Conservation (phyloP, 1,140 invertebrate species). For the Harlomillsia oculata region DNA sequence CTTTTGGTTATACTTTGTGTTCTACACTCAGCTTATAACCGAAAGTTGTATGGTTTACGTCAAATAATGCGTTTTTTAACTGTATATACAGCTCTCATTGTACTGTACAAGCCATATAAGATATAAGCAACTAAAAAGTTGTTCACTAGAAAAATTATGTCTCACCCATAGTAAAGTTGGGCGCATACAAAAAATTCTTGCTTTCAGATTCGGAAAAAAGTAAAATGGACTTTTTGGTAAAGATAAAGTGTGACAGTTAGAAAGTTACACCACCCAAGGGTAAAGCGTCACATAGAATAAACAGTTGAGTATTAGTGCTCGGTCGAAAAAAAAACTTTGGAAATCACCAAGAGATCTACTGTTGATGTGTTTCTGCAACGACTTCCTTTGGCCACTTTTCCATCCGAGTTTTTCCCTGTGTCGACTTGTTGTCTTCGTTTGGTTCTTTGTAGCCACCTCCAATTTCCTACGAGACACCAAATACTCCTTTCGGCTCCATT, state of each 20-base stretch:
- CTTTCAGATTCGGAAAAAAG: slow-evolving; percentile 10
- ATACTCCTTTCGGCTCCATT: too few relatives aligned
- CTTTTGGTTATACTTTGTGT: too few relatives aligned
- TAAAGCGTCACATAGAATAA: slow-evolving; percentile 28
- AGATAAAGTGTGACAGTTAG: slow-evolving; percentile 31
- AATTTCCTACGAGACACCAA: too few relatives aligned
- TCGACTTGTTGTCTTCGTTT: too few relatives aligned
- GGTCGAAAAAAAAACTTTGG: slow-evolving; percentile 18
- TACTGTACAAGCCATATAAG: not conserved
- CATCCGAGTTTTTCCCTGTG: too few relatives aligned
- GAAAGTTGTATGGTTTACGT: too few relatives aligned
- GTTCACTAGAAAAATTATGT: not conserved
- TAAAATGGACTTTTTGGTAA: slow-evolving; percentile 28
- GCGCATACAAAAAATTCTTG: not conserved
- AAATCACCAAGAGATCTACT: slow-evolving; percentile 25
- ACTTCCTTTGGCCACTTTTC: too few relatives aligned
- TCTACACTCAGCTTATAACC: too few relatives aligned
- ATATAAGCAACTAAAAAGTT: not conserved
- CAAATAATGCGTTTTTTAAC: too few relatives aligned
- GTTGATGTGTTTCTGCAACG: slow-evolving; percentile 21
- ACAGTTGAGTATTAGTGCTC: slow-evolving; percentile 23
- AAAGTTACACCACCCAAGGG: slow-evolving; percentile 27
- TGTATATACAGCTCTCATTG: too few relatives aligned
- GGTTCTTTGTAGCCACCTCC: too few relatives aligned
- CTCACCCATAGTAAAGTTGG: not conserved